Percentiles rank a stretch among this genome's conserved stretches.
These are phyloP conservation scores for Erythrolamprus reginae DNA, from an alignment of 2,113 vertebrate species.

Conservation along the genomic window DNA sequence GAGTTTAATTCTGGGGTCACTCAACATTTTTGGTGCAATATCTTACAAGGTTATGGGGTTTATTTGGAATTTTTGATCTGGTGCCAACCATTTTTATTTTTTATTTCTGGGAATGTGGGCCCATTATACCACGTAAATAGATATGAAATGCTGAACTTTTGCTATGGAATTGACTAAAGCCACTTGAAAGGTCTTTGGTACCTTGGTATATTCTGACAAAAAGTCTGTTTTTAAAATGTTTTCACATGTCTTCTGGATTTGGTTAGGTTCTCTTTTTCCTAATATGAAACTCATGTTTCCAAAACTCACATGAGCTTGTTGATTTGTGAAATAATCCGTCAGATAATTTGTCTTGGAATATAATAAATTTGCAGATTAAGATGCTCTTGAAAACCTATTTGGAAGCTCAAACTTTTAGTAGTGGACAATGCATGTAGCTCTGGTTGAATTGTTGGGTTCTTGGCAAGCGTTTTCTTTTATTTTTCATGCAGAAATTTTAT, in stretches of 20 bases:
- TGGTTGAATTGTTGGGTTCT: neutral
- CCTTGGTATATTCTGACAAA: neutral
- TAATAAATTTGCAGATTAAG: neutral
- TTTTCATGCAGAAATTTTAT: neutral
- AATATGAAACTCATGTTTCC: neutral
- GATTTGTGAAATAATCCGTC: neutral
- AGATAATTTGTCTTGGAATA: neutral
- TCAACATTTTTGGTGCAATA: neutral
- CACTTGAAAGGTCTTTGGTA: neutral
- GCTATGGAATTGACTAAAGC: too few species aligned
- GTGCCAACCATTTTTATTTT: too few species aligned
- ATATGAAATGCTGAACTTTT: neutral
- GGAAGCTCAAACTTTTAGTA: neutral
- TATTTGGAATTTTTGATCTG: neutral
- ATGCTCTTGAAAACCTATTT: neutral
- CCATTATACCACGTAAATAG: neutral
- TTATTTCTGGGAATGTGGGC: neutral
- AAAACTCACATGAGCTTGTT: neutral
- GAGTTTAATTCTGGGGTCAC: neutral
- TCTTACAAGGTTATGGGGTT: neutral
- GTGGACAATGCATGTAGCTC: neutral
- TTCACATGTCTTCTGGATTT: neutral
- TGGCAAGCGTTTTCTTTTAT: neutral
- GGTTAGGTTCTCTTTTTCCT: neutral
- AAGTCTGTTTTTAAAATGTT: neutral